phyloP scores from a whole-genome alignment of 2,797 vertebrate genomes.

The Otolemur crassicaudatus region DNA sequence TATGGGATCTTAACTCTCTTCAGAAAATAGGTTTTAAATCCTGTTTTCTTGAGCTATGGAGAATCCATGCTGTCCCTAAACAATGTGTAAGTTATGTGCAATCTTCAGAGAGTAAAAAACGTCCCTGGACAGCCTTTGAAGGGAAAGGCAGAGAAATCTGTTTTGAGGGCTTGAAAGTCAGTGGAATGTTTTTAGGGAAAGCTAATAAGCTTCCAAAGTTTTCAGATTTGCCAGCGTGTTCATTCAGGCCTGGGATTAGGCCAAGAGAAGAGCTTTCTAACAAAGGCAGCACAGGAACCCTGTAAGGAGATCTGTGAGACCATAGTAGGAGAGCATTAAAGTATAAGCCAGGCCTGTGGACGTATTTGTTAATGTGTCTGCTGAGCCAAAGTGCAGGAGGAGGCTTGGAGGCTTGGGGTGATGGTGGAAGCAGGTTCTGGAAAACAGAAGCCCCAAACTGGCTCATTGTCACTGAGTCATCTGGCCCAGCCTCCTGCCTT shows the following conservation, averaged over 20 bases:
- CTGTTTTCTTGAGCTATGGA: constrained; percentile 41
- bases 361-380: not conserved
- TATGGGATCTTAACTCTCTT: not conserved
- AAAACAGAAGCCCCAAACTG: constrained; percentile 37
- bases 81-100: not conserved
- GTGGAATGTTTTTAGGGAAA: constrained; percentile 1
- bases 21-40: constrained; percentile 51
- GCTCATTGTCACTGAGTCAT: constrained; percentile 30
- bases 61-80: not conserved
- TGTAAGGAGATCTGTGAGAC: not conserved
- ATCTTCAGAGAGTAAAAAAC: not conserved
- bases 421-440: constrained; percentile 45
- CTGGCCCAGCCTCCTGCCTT: constrained; percentile 54
- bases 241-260: not conserved
- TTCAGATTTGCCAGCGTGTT: not conserved
- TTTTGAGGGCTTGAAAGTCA: constrained; percentile 54
- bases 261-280: not conserved
- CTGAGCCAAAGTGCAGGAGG: not conserved
- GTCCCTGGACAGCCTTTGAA: constrained; percentile 23
- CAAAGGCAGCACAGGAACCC: not conserved
- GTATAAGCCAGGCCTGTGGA: not conserved
- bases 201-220: constrained; percentile 1
- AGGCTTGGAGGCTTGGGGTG: not conserved
- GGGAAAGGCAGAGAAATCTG: constrained; percentile 42
- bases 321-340: not conserved